Percentiles rank a stretch among this genome's conserved stretches.
Conservation (phyloP, 2,797 vertebrate species). For the Sebastiscus tertius region DNA sequence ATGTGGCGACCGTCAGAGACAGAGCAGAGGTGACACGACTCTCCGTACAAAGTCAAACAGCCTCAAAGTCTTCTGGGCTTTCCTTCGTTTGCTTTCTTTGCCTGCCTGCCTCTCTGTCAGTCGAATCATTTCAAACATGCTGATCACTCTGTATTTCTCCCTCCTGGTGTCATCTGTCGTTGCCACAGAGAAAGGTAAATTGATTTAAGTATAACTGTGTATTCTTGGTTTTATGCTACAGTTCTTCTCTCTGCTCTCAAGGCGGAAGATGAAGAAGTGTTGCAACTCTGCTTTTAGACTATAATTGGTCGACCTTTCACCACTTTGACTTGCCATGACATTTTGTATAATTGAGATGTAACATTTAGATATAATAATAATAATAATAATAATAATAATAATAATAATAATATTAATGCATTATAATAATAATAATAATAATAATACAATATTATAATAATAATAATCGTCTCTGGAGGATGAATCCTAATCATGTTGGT, state of each 20-base stretch:
- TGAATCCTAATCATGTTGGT: not conserved
- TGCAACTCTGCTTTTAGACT: not conserved
- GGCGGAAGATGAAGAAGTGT: not conserved
- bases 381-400: too few species aligned
- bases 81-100: not conserved
- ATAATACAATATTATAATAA: too few species aligned
- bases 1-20: conserved; percentile 21
- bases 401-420: too few species aligned
- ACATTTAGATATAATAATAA: not conserved
- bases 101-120: not conserved
- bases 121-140: conserved; percentile 52
- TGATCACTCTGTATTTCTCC: conserved; percentile 50
- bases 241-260: not conserved
- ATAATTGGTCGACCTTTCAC: not conserved
- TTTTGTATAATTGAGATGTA: not conserved
- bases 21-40: conserved; percentile 23
- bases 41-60: conserved; percentile 14
- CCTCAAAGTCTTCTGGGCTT: conserved; percentile 8
- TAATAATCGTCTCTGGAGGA: not conserved
- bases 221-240: not conserved
- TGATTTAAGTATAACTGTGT: not conserved
- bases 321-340: not conserved
- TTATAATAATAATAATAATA: too few species aligned
- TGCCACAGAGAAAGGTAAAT: conserved; percentile 74
- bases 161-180: conserved; percentile 60